Evolutionary conservation across 2,113 vertebrate genomes (phyloP).

Genomic region (Bujurquina vittata): DNA sequence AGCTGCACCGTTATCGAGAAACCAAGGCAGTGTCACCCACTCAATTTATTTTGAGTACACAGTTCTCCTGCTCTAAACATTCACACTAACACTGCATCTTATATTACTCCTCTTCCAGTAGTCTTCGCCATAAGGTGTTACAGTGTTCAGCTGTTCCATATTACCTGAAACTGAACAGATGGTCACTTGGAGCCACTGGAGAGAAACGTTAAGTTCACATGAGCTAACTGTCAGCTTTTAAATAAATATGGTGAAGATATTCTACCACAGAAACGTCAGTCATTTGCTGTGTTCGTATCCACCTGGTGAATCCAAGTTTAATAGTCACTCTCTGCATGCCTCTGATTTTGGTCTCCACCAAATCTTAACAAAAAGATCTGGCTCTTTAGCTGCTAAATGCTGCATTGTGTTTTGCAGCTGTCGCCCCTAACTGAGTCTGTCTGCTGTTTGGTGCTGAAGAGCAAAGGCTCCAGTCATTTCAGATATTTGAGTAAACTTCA

Average conservation of each 20-base stretch:
- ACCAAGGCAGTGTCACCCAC: neutral
- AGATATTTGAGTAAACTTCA: neutral
- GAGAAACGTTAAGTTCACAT: neutral
- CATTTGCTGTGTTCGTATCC: neutral
- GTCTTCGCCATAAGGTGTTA: neutral
- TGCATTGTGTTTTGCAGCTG: neutral
- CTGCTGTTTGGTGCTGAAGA: neutral
- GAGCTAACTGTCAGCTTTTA: neutral
- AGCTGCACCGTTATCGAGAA: neutral
- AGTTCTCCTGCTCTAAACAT: neutral
- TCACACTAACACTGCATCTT: neutral
- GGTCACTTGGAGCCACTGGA: too few relatives aligned
- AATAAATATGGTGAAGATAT: neutral
- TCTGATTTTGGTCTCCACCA: neutral
- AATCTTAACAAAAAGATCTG: neutral
- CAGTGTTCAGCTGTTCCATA: too few relatives aligned
- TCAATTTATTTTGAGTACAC: neutral
- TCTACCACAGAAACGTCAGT: neutral
- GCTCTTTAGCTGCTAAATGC: neutral
- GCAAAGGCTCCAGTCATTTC: fast-evolving
- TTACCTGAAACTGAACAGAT: too few relatives aligned
- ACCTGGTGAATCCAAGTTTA: neutral
- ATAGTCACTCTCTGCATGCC: neutral
- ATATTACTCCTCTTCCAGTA: neutral
- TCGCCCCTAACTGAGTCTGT: neutral